Base-by-base conservation (phyloP, 2,888 invertebrate species). In the Saturnia japonica region DNA sequence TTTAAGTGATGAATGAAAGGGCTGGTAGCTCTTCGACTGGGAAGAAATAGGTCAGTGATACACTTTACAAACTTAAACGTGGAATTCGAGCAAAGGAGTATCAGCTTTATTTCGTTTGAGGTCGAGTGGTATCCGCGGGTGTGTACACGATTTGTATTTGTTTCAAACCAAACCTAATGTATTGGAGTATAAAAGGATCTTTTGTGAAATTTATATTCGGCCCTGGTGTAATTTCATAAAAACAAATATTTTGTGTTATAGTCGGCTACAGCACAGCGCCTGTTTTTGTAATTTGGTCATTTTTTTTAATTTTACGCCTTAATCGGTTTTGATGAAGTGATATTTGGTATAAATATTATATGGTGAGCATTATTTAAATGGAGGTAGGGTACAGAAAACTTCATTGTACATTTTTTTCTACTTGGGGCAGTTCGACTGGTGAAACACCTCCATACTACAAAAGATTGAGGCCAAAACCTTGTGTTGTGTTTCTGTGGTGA, bases 151-250 rank as follows among this genome's bases (percentile, higher is more conserved):
- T n/a, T n/a, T 34, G 40, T 0, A 64, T 64, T 40, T 64, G 40
- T 64, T 60, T 64, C 19, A 40, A 40, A n/a, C 40, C 25, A 64
- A 64, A 64, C 64, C n/a, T 64, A 40, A 64, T 64, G 57, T 60
- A 60, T 60, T 60, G 57, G 57, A 14, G 57, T 60, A 64, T 19
- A 64, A 64, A 64, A 64, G 64, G 28, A 4, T 14, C 57, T 60
- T 60, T 60, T 60, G 28, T 60, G 28, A 22, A 22, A 22, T 54
- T 60, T 60, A 14, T 60, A 14, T 28, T 60, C 4, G 1, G 1
- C 4, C 12, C 14, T 60, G 25, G 4, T 28, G 57, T 25, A 60
- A 60, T 28, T 60, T 60, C 6, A 14, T 25, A 12, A 6, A 28
- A 60, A 7, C 12, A 14, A 60, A 25, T 57, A 25, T 14, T 57